Percentiles rank a stretch among this genome's conserved stretches.
Evolutionary conservation across 2,888 invertebrate species (phyloP).

Genomic region (Yponomeuta malinellus): DNA sequence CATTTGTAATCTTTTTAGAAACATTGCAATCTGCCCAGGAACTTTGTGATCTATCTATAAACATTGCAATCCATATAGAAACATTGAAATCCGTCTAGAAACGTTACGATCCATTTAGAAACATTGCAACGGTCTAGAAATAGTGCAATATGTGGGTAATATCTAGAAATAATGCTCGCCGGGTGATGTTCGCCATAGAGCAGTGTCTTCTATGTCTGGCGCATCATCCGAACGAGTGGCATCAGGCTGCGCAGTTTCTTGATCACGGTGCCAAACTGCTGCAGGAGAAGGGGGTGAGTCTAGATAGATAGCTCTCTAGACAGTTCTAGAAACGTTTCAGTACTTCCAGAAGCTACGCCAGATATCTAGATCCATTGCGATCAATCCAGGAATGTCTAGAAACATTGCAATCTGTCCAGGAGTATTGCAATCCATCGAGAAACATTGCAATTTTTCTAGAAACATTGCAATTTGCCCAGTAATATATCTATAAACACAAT

Average conservation of each 20-base stretch:
- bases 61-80: too few relatives aligned
- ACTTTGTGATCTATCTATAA: too few relatives aligned
- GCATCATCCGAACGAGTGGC: constrained; percentile 99
- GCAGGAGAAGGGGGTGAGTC: constrained; percentile 93
- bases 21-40: too few relatives aligned
- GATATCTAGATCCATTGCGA: too few relatives aligned
- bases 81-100: too few relatives aligned
- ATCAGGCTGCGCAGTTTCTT: constrained; percentile 97
- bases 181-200: constrained; percentile 98
- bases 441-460: too few relatives aligned
- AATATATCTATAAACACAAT: too few relatives aligned
- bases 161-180: constrained; percentile 73
- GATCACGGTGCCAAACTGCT: constrained; percentile 96
- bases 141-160: too few relatives aligned
- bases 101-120: background rate
- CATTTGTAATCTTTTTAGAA: too few relatives aligned
- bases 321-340: background rate
- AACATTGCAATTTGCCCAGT: too few relatives aligned
- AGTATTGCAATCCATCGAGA: too few relatives aligned
- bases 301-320: background rate
- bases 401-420: background rate
- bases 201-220: constrained; percentile 90
- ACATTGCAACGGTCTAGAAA: background rate
- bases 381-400: too few relatives aligned
- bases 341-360: background rate